Conservation (phyloP, 1,140 invertebrate species). For the Drosophila nigrodunni region DNA sequence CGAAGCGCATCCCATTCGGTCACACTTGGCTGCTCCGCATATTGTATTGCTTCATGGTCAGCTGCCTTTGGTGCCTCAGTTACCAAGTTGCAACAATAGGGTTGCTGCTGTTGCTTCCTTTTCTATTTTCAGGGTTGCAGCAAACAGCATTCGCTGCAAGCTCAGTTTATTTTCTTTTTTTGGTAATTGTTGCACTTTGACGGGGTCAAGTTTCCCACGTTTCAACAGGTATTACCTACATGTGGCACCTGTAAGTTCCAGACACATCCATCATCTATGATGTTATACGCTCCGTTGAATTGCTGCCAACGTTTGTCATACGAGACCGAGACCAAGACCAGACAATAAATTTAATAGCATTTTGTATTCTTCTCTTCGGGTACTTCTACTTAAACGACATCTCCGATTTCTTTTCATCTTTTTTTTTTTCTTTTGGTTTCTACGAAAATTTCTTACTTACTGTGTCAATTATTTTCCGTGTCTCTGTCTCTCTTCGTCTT, state of each 20-base stretch:
- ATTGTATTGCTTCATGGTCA: slow-evolving; percentile 57
- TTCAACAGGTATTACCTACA: slow-evolving; percentile 63
- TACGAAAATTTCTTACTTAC: slow-evolving; percentile 50
- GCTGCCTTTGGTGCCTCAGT: slow-evolving; percentile 28
- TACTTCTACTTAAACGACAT: slow-evolving; percentile 25
- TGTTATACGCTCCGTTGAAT: slow-evolving; percentile 34
- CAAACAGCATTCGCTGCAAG: too few species aligned
- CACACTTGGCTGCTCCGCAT: slow-evolving; percentile 51
- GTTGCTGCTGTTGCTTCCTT: slow-evolving; percentile 6
- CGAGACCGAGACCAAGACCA: slow-evolving; percentile 19
- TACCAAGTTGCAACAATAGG: slow-evolving; percentile 24
- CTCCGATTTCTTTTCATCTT: slow-evolving; percentile 44
- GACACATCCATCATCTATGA: slow-evolving; percentile 50
- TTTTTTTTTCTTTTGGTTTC: slow-evolving; percentile 21
- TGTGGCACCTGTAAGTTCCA: slow-evolving; percentile 32
- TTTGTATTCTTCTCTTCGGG: slow-evolving; percentile 2
- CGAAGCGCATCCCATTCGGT: slow-evolving; percentile 46
- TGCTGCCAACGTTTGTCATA: slow-evolving; percentile 66
- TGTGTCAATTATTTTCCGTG: slow-evolving; percentile 65
- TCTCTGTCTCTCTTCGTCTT: slow-evolving; percentile 13
- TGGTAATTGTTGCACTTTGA: slow-evolving; percentile 64
- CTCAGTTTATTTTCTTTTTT: slow-evolving; percentile 28
- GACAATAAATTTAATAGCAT: slow-evolving; percentile 64
- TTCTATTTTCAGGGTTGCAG: slow-evolving; percentile 10
- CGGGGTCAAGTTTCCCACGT: slow-evolving; percentile 64